These are phyloP conservation scores for Semotilus atromaculatus DNA, from an alignment of 2,797 vertebrate genomes.

Conservation along the genomic window DNA sequence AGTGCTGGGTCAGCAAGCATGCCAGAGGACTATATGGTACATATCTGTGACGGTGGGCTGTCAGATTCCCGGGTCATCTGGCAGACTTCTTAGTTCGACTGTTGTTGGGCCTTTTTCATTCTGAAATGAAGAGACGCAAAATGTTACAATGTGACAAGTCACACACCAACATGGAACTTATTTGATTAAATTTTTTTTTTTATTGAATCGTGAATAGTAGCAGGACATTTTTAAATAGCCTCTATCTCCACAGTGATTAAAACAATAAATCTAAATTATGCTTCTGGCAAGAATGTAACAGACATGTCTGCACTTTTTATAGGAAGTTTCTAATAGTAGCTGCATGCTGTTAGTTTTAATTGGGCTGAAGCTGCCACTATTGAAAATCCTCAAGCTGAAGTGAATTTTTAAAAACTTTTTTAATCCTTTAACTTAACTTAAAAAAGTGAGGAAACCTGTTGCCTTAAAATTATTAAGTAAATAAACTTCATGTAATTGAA, in stretches of 20 bases:
- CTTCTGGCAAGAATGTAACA: constrained; percentile 36
- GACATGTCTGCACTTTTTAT: constrained; percentile 49
- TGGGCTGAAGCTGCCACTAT: constrained; percentile 21
- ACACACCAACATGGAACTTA: neutral
- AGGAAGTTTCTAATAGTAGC: constrained; percentile 38
- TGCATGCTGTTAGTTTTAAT: constrained; percentile 26
- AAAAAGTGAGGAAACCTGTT: no score
- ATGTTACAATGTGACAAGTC: constrained; percentile 17
- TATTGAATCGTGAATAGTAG: constrained; percentile 39
- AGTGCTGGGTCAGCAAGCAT: constrained; percentile 78
- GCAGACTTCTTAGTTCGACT: constrained; percentile 62
- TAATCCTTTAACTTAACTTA: no score
- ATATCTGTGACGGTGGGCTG: constrained; percentile 64
- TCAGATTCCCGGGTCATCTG: constrained; percentile 59
- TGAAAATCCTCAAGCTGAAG: neutral
- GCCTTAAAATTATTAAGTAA: no score
- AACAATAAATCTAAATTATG: constrained; percentile 41
- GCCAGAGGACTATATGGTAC: constrained; percentile 71
- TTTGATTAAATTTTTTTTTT: constrained; percentile 41
- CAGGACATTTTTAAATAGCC: constrained; percentile 43
- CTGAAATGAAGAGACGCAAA: constrained; percentile 64
- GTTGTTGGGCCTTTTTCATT: constrained; percentile 75
- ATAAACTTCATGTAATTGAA: no score
- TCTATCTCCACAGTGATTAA: constrained; percentile 42
- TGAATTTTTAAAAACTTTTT: no score